Conservation (phyloP, 37 sponge, comb jelly and placozoan species). For the Bolinopsis microptera region DNA sequence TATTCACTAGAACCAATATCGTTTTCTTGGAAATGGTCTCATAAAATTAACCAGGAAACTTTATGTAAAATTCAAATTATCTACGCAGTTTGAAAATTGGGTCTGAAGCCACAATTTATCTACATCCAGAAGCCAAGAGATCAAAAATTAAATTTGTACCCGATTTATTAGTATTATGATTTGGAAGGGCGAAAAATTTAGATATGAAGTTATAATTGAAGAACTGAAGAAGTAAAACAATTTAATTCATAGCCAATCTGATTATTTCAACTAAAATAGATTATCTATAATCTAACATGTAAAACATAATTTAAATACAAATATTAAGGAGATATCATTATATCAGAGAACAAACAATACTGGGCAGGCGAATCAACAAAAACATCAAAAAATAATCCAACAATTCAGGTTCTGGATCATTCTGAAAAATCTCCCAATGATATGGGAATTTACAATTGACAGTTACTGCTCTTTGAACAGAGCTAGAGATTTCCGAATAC, state of each 20-base stretch:
- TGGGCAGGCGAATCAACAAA: not conserved
- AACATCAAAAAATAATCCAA: not conserved
- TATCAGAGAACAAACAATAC: not conserved
- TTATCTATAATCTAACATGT: constrained; percentile 66
- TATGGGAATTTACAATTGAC: not conserved
- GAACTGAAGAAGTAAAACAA: not conserved
- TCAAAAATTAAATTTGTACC: no score
- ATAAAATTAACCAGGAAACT: no score
- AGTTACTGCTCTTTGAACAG: not conserved
- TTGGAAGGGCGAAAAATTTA: no score
- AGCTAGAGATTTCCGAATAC: not conserved
- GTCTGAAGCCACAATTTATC: no score
- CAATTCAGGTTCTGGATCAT: not conserved
- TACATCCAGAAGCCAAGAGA: no score
- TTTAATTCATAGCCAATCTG: not conserved
- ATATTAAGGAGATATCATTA: constrained; percentile 32
- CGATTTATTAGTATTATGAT: no score
- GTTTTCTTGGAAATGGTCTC: no score
- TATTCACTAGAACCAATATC: no score
- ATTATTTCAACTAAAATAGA: constrained; percentile 55
- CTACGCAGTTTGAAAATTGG: no score
- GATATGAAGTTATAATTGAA: no score
- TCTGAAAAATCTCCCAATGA: not conserved
- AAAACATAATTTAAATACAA: constrained; percentile 67
- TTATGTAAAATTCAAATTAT: no score